A percentile compares a stretch with the other conserved stretches of the same genome.
Conservation (phyloP, 2,888 invertebrate genomes). For the Pinctada fucata region DNA sequence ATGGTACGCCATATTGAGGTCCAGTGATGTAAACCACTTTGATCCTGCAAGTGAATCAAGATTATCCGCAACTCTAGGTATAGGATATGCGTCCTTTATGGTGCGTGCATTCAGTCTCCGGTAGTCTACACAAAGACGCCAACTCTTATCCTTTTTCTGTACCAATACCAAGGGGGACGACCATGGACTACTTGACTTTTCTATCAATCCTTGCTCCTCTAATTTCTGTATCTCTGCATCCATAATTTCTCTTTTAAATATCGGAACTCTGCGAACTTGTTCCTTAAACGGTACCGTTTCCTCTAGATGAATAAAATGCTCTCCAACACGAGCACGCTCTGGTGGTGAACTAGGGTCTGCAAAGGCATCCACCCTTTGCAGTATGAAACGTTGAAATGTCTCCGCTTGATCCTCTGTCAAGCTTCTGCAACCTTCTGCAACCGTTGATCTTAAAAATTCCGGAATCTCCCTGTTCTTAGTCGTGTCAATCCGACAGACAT, state of each 20-base stretch:
- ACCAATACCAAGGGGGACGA: slow-evolving; percentile 7
- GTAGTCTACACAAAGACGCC: slow-evolving; percentile 6
- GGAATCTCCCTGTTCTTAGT: no score
- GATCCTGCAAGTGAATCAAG: slow-evolving; percentile 6
- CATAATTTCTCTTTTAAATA: slow-evolving; percentile 10
- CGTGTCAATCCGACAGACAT: no score
- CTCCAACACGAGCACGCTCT: slow-evolving; percentile 16
- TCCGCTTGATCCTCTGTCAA: not conserved
- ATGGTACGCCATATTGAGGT: no score
- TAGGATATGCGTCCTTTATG: slow-evolving; percentile 2
- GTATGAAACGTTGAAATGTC: slow-evolving; percentile 3
- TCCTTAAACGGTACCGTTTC: slow-evolving; percentile 32
- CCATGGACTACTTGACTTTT: slow-evolving; percentile 19
- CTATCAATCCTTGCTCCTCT: slow-evolving; percentile 17
- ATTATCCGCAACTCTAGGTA: slow-evolving; percentile 5
- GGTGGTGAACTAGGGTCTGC: slow-evolving; percentile 8
- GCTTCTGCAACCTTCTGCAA: not conserved
- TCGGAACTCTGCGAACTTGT: slow-evolving; percentile 2
- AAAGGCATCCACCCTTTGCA: not conserved
- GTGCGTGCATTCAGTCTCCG: not conserved
- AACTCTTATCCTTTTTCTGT: slow-evolving; percentile 11
- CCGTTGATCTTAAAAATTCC: no score
- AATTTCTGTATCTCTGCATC: no score
- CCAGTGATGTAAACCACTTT: no score
- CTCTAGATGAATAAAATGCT: slow-evolving; percentile 27